Evolutionary conservation across 2,113 vertebrate genomes (phyloP), one percentile per base, ranked within the genome.

Genomic region (Eclectus roratus): DNA sequence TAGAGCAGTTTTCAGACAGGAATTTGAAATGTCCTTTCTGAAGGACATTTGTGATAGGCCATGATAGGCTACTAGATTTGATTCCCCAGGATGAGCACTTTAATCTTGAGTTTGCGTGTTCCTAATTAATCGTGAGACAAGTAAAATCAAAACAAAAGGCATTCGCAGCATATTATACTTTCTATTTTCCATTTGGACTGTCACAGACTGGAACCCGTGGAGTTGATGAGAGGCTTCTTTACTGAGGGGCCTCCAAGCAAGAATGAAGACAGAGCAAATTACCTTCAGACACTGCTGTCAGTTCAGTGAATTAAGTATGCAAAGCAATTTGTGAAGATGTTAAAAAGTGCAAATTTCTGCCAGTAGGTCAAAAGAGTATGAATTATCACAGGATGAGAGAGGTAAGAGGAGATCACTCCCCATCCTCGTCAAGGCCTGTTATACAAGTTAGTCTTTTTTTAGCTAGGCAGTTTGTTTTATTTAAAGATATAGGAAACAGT

Each of bases 201-300:
- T 89, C 94, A 91, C 50, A 68, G 55, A 33, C 44, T 77, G 44
- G 81, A 91, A 66, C 76, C 60, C 68, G 77, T 71, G 60, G 76
- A 78, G 93, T 0, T 94, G 69, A 90, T 83, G 91, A 94, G 91
- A 93, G 60, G 76, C 68, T 94, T 93, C 33, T 96, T 88, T 87
- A 70, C 80, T 96, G 91, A 87, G 84, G 73, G 73, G 56, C 91
- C 80, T 94, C 73, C 65, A 89, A 94, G 77, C 27, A 94, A 82
- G 85, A 93, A 80, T 56, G 87, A 92, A 96, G 89, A 87, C 74
- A 95, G 76, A 88, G 63, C 58, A 95, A 95, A 97, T 94, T 95
- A 69, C 49, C 25, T 41, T 70, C 91, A 96, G 87, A 91, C 44
- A 21, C 44, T 79, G 74, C 81, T 94, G 89, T 89, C 94, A 91